Evolutionary conservation across 2,888 invertebrate genomes (phyloP), one percentile per base, ranked within the genome.

Genomic region (Camptogramma bilineatum): DNA sequence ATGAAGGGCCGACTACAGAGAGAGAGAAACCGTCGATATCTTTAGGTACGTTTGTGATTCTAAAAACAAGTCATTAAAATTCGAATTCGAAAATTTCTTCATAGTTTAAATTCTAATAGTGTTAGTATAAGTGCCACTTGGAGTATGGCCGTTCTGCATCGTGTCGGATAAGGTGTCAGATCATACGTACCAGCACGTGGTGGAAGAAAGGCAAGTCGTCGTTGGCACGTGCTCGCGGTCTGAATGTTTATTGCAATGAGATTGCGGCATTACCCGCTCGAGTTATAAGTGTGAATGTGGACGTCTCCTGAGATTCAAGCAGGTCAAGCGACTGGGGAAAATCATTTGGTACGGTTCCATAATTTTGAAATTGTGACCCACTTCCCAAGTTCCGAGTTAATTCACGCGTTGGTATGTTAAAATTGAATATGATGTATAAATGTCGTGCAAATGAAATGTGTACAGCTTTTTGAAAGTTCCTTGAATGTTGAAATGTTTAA

Each of bases 201-300:
- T 46, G 47, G 53, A 54, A 51, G 65, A 75, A 77, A 76, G 73
- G 77, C 75, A 68, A 79, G 76, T 82, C 82, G 81, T 85, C 82
- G 85, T 66, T 71, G 76, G 82, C 87, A 87, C 87, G 88, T 87
- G 85, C 84, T 75, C 71, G 79, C 79, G 68, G 72, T 76, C 80
- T 81, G 77, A 82, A 87, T 87, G 87, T 87, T 88, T 88, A 88
- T 88, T 88, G 83, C 86, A 83, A 84, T 83, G 84, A 86, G 86
- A 86, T 87, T 88, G 85, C 83, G 82, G 83, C 81, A 84, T 85
- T 87, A 85, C 86, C 86, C 74, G 80, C 70, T 71, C 75, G 68
- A 75, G 67, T 82, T 83, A 85, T 86, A 85, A 83, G 82, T 76
- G 73, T 68, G 74, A 80, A 78, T 81, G 79, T 80, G 73, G 77